Evolutionary conservation across 2,888 invertebrate genomes (phyloP), one percentile per base, ranked within the genome.

Genomic region (Brenthis ino): DNA sequence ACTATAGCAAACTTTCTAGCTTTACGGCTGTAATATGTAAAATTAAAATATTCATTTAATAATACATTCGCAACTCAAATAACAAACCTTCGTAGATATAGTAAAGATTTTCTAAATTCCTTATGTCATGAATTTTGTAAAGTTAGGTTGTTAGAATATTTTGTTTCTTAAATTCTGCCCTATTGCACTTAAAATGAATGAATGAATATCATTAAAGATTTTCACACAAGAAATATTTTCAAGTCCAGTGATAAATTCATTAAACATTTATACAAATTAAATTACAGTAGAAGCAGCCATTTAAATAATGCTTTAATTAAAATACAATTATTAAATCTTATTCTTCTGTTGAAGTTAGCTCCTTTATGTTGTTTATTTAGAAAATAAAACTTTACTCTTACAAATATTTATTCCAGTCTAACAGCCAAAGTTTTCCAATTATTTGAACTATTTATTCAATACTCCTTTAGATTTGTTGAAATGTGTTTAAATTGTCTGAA

Each of bases 391-490:
- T 63, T 54, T 58, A 65, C 16, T 68, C 24, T n/a, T 51, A 65
- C 63, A 71, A 71, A 71, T 68, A 71, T 71, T 68, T 54, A 43
- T 53, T 50, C 61, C 43, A 28, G 8, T 57, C 51, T 50, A 63
- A 68, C 61, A 55, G 65, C 61, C 24, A 68, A 70, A 70, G 65
- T 70, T 70, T 68, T 68, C 43, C 68, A 70, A 70, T 68, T 70
- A 64, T 58, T 54, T 37, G 37, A 69, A 57, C 56, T 57, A 57
- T 64, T 68, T 68, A 64, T 61, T 61, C 55, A 50, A 56, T 54
- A 56, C 61, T 61, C 61, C 48, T 61, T 64, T 11, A 47, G 53
- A 54, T 47, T 54, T 47, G 24, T 8, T 43, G n/a, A 51, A 61
- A 61, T 37, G 16, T 61, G 33, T 61, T 51, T 63, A 20, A 20